Percentiles rank a stretch among this genome's conserved stretches.
phyloP scores from a whole-genome alignment of 2,797 vertebrate genomes.

The Carapus acus region DNA sequence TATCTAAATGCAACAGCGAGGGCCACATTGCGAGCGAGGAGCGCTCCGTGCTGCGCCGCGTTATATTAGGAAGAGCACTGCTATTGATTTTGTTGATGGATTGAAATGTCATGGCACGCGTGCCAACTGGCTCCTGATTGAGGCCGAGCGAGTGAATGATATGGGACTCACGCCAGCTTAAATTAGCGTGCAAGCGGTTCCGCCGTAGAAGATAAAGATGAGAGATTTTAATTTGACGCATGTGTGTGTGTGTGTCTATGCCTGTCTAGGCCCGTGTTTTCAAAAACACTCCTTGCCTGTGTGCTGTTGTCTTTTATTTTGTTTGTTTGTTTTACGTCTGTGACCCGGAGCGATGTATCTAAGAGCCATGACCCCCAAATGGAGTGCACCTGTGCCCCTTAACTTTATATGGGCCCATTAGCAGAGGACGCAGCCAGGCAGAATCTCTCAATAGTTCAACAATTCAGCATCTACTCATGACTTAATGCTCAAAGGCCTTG shows the following conservation, averaged over 20 bases:
- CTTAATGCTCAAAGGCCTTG: conserved; percentile 36
- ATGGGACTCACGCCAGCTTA: conserved; percentile 37
- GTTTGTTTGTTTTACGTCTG: conserved; percentile 36
- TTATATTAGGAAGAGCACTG: conserved; percentile 46
- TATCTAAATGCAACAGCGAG: conserved; percentile 57
- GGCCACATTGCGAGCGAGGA: conserved; percentile 35
- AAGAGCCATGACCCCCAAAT: conserved; percentile 58
- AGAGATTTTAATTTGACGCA: conserved; percentile 35
- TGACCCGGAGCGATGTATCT: conserved; percentile 53
- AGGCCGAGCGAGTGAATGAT: background rate
- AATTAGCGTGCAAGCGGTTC: conserved; percentile 31
- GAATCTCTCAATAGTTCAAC: conserved; percentile 36
- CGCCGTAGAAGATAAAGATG: conserved; percentile 29
- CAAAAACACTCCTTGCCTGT: conserved; percentile 18
- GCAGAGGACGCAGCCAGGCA: conserved; percentile 40
- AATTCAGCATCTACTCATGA: conserved; percentile 36
- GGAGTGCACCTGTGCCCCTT: conserved; percentile 61
- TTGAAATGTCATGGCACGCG: conserved; percentile 61
- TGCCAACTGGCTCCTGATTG: conserved; percentile 43
- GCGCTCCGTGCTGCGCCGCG: conserved; percentile 39
- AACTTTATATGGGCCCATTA: conserved; percentile 65
- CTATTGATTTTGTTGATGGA: conserved; percentile 65
- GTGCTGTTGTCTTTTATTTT: conserved; percentile 4
- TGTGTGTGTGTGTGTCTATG: conserved; percentile 11
- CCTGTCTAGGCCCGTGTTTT: conserved; percentile 17